Conservation (phyloP, 2,888 invertebrate genomes). For the Marasmarcha lunaedactyla region DNA sequence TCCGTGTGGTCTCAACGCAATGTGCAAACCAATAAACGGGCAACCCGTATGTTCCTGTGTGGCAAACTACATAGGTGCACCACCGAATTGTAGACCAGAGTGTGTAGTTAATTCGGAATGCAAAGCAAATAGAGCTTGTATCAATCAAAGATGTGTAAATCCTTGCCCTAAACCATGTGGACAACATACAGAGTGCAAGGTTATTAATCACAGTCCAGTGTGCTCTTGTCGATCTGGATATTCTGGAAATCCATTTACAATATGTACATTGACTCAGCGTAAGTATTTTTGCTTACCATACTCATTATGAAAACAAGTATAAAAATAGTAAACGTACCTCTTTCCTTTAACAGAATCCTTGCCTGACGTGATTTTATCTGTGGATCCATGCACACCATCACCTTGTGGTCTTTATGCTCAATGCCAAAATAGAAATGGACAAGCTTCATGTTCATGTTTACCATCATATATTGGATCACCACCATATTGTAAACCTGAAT, state of each 20-base stretch:
- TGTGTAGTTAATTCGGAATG: slow-evolving; percentile 77
- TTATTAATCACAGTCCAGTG: slow-evolving; percentile 78
- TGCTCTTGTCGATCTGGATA: slow-evolving; percentile 77
- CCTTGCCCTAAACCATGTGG: slow-evolving; percentile 80
- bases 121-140: slow-evolving; percentile 73
- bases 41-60: slow-evolving; percentile 81
- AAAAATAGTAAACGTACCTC: too few species aligned
- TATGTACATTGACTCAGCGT: slow-evolving; percentile 70
- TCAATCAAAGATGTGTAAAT: slow-evolving; percentile 76
- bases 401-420: slow-evolving; percentile 80
- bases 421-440: slow-evolving; percentile 77
- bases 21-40: slow-evolving; percentile 78
- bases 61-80: slow-evolving; percentile 74
- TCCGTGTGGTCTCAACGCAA: slow-evolving; percentile 78
- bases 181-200: slow-evolving; percentile 75
- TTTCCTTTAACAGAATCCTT: not conserved
- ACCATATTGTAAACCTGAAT: slow-evolving; percentile 75
- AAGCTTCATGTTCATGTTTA: slow-evolving; percentile 79
- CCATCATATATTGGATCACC: slow-evolving; percentile 75
- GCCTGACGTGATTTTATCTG: slow-evolving; percentile 22
- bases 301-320: too few species aligned
- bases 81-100: slow-evolving; percentile 74
- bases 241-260: slow-evolving; percentile 77
- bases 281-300: slow-evolving; percentile 27
- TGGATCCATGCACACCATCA: slow-evolving; percentile 78